Percentiles rank a stretch among this genome's conserved stretches.
Conservation (phyloP, 1,140 invertebrate species). For the Globodera ellingtonae region DNA sequence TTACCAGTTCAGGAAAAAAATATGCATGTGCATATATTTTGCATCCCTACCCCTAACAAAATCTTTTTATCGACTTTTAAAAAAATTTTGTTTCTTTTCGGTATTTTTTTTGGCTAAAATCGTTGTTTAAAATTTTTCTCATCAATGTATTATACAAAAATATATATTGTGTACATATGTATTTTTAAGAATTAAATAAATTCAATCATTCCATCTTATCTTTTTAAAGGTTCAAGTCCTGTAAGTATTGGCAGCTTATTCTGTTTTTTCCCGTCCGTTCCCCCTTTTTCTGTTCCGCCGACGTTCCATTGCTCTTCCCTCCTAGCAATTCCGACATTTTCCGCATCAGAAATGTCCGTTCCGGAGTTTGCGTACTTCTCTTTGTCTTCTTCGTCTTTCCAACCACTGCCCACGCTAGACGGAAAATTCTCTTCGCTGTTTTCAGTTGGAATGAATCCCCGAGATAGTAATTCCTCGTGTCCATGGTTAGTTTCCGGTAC, state of each 20-base stretch:
- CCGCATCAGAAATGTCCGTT: background rate
- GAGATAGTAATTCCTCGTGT: background rate
- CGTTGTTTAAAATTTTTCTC: no score
- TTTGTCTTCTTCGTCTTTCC: constrained; percentile 30
- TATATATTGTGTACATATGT: background rate
- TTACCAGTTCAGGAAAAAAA: no score
- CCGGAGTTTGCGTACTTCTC: background rate
- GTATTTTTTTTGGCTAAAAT: no score
- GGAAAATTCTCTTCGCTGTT: constrained; percentile 26
- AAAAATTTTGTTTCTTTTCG: no score
- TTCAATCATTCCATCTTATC: no score
- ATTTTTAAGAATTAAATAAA: no score
- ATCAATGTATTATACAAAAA: background rate
- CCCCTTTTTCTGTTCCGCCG: background rate
- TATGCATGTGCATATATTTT: no score
- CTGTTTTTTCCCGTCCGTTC: background rate
- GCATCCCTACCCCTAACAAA: no score
- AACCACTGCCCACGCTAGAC: constrained; percentile 30
- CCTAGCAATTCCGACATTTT: background rate
- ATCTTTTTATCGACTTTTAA: no score
- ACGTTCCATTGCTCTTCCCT: background rate
- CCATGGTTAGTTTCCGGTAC: background rate
- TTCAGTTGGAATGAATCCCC: constrained; percentile 12
- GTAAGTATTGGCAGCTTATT: background rate
- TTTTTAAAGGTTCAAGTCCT: constrained; percentile 1